Conservation (phyloP, 2,888 invertebrate genomes). For the Erpobdella octoculata region DNA sequence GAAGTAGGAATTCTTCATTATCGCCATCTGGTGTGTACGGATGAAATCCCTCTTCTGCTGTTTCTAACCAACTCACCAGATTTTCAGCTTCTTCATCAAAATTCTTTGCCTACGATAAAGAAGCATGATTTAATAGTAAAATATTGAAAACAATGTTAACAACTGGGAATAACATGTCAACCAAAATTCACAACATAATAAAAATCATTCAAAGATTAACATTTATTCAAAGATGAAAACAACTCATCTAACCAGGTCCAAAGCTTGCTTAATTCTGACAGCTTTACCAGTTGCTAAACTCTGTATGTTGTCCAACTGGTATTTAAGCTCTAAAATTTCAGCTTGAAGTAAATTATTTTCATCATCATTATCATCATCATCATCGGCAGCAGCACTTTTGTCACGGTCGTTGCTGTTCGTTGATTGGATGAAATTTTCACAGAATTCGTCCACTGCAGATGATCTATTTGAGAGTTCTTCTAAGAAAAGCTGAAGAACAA, state of each 20-base stretch:
- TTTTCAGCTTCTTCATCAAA: constrained; percentile 88
- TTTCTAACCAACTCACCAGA: constrained; percentile 88
- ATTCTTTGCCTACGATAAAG: constrained; percentile 65
- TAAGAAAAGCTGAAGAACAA: background rate
- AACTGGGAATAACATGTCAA: background rate
- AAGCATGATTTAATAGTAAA: background rate
- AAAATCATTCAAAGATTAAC: background rate
- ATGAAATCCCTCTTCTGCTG: constrained; percentile 84
- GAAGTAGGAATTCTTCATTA: constrained; percentile 75
- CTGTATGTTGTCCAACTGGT: background rate
- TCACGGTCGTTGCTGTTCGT: background rate
- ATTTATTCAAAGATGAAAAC: background rate
- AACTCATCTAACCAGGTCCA: background rate
- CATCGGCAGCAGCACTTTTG: background rate
- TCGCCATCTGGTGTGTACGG: constrained; percentile 78
- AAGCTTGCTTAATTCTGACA: background rate
- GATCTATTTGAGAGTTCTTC: background rate
- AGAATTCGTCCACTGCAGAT: background rate
- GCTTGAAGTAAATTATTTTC: background rate
- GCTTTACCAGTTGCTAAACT: background rate
- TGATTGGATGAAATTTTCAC: background rate
- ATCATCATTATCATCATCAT: background rate
- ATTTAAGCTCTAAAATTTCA: background rate
- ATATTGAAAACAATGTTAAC: background rate
- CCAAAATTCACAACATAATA: background rate